These are phyloP conservation scores for Collichthys lucidus DNA, from an alignment of 2,113 vertebrate species.

Conservation along the genomic window DNA sequence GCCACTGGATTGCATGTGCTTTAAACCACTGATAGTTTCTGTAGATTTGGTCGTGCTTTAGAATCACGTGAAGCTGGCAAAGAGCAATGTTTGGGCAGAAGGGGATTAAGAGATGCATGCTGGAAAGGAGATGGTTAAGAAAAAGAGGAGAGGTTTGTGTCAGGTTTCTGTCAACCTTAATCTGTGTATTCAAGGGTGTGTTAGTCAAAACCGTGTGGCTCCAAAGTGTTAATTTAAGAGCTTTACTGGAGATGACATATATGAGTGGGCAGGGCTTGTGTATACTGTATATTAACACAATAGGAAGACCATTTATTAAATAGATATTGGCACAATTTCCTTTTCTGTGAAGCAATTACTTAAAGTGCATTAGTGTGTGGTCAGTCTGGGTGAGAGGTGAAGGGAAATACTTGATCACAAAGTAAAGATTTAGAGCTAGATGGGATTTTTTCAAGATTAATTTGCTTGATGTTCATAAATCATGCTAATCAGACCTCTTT, in stretches of 20 bases:
- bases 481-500: neutral
- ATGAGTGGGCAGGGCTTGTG: slow-evolving; percentile 37
- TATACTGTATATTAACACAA: slow-evolving; percentile 27
- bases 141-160: slow-evolving; percentile 49
- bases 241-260: slow-evolving; percentile 59
- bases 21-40: neutral
- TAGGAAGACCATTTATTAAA: slow-evolving; percentile 45
- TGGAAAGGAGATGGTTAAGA: slow-evolving; percentile 51
- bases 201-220: slow-evolving; percentile 64
- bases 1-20: neutral
- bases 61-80: neutral
- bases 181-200: slow-evolving; percentile 69
- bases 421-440: neutral
- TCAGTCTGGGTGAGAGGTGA: neutral
- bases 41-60: slow-evolving; percentile 27
- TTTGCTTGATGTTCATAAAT: neutral
- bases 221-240: slow-evolving; percentile 67
- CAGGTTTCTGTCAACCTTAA: slow-evolving; percentile 57
- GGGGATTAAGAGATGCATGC: slow-evolving; percentile 24
- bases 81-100: slow-evolving; percentile 12
- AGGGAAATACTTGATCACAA: slow-evolving; percentile 9
- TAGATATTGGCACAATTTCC: slow-evolving; percentile 11
- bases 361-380: slow-evolving; percentile 3
- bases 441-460: too few species aligned
- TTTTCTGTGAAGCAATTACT: slow-evolving; percentile 7